These are phyloP conservation scores for Ischnus inquisitorius DNA, from an alignment of 2,888 invertebrate genomes.

Conservation along the genomic window DNA sequence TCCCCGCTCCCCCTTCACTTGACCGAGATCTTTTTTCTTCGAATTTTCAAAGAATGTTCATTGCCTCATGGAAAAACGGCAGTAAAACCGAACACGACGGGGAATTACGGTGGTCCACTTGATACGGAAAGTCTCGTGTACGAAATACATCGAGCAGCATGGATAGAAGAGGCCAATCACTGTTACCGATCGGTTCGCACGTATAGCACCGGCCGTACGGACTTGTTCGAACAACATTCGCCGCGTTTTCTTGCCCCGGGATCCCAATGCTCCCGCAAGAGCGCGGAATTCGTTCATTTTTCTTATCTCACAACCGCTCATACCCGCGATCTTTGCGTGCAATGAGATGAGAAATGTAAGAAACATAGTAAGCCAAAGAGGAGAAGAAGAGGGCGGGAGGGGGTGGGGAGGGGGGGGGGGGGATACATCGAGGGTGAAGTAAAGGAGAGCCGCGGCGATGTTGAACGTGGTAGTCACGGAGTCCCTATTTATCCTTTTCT, in stretches of 20 bases:
- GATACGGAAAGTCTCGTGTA: not conserved
- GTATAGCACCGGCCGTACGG: not conserved
- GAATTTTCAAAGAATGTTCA: not conserved
- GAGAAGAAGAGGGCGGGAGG: not conserved
- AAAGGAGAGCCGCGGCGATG: conserved; percentile 31
- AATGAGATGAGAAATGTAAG: conserved; percentile 52
- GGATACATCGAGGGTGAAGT: conserved; percentile 45
- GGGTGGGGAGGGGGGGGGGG: conserved; percentile 3
- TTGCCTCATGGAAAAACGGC: not conserved
- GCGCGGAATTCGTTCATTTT: conserved; percentile 59
- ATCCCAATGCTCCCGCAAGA: conserved; percentile 18
- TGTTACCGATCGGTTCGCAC: conserved; percentile 1
- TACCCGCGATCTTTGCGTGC: conserved; percentile 34
- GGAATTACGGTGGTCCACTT: not conserved
- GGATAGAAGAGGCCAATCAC: conserved; percentile 1
- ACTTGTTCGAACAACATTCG: conserved; percentile 23
- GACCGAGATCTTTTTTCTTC: not conserved
- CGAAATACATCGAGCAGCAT: not conserved
- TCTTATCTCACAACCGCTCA: conserved; percentile 47
- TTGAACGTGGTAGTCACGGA: conserved; percentile 47
- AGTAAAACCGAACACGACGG: not conserved
- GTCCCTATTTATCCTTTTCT: conserved; percentile 64
- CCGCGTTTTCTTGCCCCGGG: conserved; percentile 38
- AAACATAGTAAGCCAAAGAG: conserved; percentile 19
- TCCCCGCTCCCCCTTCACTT: not conserved